These are phyloP conservation scores for Tychaedon coryphoeus DNA, from an alignment of 2,113 vertebrate species.

Conservation along the genomic window DNA sequence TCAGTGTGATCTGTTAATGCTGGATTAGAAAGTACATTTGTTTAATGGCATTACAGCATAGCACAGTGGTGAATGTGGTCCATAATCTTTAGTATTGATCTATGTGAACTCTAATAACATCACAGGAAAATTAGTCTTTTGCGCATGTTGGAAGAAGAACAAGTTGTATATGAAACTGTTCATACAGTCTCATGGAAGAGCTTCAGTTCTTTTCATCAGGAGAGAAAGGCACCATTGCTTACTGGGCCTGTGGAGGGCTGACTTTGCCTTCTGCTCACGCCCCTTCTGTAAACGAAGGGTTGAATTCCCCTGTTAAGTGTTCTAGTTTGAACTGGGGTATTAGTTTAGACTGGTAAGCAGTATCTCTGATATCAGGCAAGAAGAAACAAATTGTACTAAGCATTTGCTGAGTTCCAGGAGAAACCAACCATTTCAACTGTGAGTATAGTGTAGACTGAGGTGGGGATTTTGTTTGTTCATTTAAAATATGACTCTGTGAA, in stretches of 20 bases:
- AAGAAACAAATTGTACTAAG: background rate
- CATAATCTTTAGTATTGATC: background rate
- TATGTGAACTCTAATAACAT: background rate
- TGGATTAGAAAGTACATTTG: slow-evolving; percentile 6
- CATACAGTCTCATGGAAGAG: background rate
- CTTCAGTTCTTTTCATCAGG: background rate
- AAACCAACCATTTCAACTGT: background rate
- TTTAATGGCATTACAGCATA: background rate
- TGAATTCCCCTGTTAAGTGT: background rate
- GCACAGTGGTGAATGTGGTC: background rate
- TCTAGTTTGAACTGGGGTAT: background rate
- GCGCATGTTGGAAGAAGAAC: background rate
- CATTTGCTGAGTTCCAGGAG: background rate
- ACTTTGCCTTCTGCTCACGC: background rate
- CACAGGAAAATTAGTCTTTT: background rate
- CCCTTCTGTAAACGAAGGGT: background rate
- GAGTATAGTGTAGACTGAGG: background rate
- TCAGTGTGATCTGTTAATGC: background rate
- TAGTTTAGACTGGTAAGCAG: background rate
- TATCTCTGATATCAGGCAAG: background rate
- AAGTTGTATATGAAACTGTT: background rate
- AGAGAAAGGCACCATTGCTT: background rate
- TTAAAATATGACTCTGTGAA: background rate
- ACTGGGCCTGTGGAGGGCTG: background rate
- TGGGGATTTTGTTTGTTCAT: background rate